Evolutionary conservation across 2,113 vertebrate species (phyloP).

Genomic region (Gallinago undulata): DNA sequence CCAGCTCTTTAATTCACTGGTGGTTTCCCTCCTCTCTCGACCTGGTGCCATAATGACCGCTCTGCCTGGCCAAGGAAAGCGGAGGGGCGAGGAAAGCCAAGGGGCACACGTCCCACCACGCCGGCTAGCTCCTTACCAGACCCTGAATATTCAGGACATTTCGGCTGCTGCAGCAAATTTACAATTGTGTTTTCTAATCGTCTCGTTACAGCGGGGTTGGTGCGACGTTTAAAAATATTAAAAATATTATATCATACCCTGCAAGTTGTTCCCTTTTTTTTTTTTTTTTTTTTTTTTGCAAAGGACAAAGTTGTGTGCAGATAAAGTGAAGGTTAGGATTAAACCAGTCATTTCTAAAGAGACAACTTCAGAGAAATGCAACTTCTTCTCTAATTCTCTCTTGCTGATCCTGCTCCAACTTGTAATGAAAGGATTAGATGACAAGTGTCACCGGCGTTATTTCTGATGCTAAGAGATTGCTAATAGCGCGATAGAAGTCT

Average conservation of each 20-base stretch:
- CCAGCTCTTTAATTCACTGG: background rate
- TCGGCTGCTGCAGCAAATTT: background rate
- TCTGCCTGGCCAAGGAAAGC: background rate
- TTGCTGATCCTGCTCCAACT: slow-evolving; percentile 15
- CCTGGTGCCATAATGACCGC: background rate
- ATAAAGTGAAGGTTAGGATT: slow-evolving; percentile 18
- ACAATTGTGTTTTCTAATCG: background rate
- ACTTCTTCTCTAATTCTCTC: slow-evolving; percentile 7
- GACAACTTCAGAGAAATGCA: slow-evolving; percentile 5
- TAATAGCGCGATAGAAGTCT: slow-evolving; percentile 19
- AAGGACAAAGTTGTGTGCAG: background rate
- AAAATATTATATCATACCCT: background rate
- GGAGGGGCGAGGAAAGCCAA: background rate
- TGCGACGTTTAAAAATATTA: background rate
- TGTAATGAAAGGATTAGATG: slow-evolving; percentile 31
- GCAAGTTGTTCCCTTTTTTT: background rate
- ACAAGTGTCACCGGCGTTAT: slow-evolving; percentile 16
- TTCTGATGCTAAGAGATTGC: slow-evolving; percentile 34
- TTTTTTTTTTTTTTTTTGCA: background rate
- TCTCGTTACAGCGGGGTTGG: background rate
- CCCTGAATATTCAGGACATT: background rate
- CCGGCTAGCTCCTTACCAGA: background rate
- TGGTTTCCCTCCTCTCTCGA: background rate
- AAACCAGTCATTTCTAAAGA: slow-evolving; percentile 3
- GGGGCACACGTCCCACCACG: background rate